A percentile compares a stretch with the other conserved stretches of the same genome.
These are phyloP conservation scores for Lepisosteus oculatus DNA, from an alignment of 2,113 vertebrate genomes.

Conservation along the genomic window DNA sequence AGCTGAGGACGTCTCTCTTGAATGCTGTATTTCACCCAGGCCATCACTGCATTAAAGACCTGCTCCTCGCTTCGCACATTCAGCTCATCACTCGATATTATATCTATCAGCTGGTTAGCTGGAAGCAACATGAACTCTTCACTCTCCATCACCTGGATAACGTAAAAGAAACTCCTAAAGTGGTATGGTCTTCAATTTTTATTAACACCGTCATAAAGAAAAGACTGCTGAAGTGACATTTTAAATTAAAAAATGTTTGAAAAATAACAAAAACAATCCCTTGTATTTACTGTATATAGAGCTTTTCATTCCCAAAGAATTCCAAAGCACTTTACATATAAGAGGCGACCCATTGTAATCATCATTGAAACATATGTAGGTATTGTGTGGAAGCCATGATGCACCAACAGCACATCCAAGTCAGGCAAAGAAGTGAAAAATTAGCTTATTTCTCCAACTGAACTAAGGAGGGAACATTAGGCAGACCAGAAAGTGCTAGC, in stretches of 20 bases:
- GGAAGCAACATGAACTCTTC: conserved; percentile 98
- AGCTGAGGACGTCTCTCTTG: conserved; percentile 92
- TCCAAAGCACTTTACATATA: too few species aligned
- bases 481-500: too few species aligned
- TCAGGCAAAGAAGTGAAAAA: too few species aligned
- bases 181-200: too few species aligned
- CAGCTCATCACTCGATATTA: conserved; percentile 96
- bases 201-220: neutral
- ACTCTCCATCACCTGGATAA: conserved; percentile 92
- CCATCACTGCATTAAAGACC: conserved; percentile 96
- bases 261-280: neutral
- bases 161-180: conserved; percentile 5
- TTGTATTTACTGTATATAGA: too few species aligned
- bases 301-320: too few species aligned
- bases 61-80: conserved; percentile 97
- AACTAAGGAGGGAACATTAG: too few species aligned
- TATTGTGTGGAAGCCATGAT: too few species aligned
- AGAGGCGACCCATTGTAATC: too few species aligned
- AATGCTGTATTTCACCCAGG: conserved; percentile 98
- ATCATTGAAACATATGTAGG: too few species aligned
- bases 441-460: too few species aligned
- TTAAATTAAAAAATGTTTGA: neutral
- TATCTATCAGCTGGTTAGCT: conserved; percentile 96
- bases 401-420: too few species aligned
- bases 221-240: neutral